Evolutionary conservation across 2,113 vertebrate species (phyloP), one percentile per base, ranked within the genome.

Genomic region (Pteropus alecto): DNA sequence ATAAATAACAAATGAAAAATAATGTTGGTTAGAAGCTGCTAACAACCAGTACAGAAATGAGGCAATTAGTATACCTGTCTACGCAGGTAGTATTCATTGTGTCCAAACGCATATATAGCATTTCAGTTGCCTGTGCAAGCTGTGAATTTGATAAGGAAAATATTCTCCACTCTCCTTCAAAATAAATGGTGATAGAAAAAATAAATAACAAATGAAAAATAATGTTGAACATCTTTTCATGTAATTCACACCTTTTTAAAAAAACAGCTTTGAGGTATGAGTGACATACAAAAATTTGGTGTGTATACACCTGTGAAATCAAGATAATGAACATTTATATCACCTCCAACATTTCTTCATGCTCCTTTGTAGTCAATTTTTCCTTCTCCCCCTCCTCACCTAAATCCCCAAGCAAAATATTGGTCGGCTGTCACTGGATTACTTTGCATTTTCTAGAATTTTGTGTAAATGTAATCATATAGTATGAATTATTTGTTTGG

Each of bases 101-200:
- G 98, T 99, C 99, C 98, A 99, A 98, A 74, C 99, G 99, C 99
- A 99, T 99, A 96, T 99, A 99, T 54, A 99, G 98, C 99, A 99
- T 99, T 98, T 99, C 99, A 61, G 99, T 99, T 81, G 99, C 99
- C 98, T 99, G 99, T 3, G 99, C 99, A 96, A 99, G 98, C 99
- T 99, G 77, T 24, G 84, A 76, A n/a, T 93, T 96, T 92, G 30
- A 99, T 99, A 99, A 99, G 98, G 98, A 97, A 97, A 90, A 97
- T 65, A 76, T 28, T 71, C 70, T 82, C 58, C 6, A 81, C 10
- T 3, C 58, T 76, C 35, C 24, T 93, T 89, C 41, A 83, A 89
- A 92, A 24, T 51, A 79, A 92, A 24, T 19, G 84, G 74, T 81
- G 30, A 92, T 1, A 67, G 65, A 60, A 68, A 84, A 96, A 76